Evolutionary conservation across 2,797 vertebrate genomes (phyloP).

Genomic region (Phylloscopus collybita): DNA sequence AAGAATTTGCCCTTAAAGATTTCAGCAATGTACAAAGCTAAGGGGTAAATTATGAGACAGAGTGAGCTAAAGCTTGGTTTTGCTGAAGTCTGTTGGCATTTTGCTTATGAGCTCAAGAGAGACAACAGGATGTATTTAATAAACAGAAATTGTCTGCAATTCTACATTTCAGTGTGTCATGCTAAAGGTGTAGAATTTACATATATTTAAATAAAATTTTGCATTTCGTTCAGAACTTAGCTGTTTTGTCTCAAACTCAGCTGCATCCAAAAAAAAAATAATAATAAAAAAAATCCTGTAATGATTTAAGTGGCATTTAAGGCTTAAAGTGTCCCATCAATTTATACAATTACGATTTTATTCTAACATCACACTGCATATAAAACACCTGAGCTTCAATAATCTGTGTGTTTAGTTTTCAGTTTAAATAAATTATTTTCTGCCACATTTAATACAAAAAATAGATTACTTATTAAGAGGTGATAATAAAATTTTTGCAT

Average conservation of each 20-base stretch:
- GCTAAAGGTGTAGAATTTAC: background rate
- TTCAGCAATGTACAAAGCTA: background rate
- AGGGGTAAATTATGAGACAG: background rate
- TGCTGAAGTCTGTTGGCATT: background rate
- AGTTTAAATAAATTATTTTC: background rate
- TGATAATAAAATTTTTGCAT: background rate
- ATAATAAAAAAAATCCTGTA: too few relatives aligned
- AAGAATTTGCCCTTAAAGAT: background rate
- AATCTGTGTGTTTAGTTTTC: background rate
- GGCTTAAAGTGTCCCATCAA: background rate
- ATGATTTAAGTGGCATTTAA: background rate
- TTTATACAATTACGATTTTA: rapidly evolving
- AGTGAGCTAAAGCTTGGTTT: background rate
- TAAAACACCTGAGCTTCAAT: background rate
- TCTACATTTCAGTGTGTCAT: background rate
- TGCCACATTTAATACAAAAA: background rate
- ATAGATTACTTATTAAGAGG: background rate
- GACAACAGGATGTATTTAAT: background rate
- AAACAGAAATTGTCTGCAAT: background rate
- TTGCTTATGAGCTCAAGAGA: background rate
- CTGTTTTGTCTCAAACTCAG: background rate
- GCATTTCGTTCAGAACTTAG: background rate
- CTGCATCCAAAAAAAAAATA: background rate
- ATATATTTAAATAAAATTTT: background rate
- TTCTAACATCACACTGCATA: background rate